Conservation (phyloP, 2,797 vertebrate species). For the Mareca strepera region DNA sequence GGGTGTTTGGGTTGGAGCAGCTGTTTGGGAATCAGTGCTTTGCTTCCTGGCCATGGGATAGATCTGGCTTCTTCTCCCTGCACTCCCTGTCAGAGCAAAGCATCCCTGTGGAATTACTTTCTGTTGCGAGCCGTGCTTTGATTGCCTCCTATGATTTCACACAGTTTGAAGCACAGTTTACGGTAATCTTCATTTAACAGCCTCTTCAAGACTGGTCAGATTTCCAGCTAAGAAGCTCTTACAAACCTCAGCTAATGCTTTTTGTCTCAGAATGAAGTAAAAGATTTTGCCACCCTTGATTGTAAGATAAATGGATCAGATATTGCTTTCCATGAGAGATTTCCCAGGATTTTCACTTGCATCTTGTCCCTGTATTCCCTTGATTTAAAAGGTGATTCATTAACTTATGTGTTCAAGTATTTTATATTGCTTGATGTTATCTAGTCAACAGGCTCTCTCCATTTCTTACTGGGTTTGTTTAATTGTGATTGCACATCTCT, state of each 20-base stretch:
- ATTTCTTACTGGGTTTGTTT: not conserved
- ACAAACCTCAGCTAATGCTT: constrained; percentile 4
- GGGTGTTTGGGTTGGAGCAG: not conserved
- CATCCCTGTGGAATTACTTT: not conserved
- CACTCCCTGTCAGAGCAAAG: accelerated
- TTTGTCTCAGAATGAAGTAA: not conserved
- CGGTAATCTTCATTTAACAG: constrained; percentile 33
- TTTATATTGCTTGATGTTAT: not conserved
- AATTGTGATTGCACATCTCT: not conserved
- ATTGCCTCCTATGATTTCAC: not conserved
- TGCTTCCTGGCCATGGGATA: accelerated
- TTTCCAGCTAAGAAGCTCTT: constrained; percentile 48
- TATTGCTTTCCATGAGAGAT: not conserved
- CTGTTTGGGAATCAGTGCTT: not conserved
- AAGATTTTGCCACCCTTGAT: not conserved
- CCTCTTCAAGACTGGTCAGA: constrained; percentile 31
- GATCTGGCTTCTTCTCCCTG: not conserved
- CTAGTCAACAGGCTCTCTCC: not conserved
- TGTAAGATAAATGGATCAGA: constrained; percentile 19
- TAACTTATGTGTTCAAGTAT: not conserved
- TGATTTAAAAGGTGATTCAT: not conserved
- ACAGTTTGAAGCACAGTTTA: constrained; percentile 11
- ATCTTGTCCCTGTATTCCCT: not conserved
- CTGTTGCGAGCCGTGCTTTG: not conserved
- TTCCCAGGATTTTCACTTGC: not conserved